Evolutionary conservation across 2,113 vertebrate genomes (phyloP).

Genomic region (Ptilorrhoa leucosticta): DNA sequence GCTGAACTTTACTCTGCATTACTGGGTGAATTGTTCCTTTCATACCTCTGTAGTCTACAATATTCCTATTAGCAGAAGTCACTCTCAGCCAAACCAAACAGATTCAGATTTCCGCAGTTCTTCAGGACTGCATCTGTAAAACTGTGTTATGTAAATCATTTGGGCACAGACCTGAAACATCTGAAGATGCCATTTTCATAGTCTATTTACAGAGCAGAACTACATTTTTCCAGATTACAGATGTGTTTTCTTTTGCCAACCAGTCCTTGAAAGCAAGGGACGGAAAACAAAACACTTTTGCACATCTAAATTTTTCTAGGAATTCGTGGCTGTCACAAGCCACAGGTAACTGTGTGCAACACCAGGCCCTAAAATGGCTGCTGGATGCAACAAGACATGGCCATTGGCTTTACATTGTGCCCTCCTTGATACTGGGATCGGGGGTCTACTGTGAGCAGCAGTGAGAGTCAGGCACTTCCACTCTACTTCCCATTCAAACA

Average conservation of each 20-base stretch:
- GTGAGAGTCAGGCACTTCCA: not conserved
- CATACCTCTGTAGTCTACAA: not conserved
- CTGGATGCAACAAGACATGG: not conserved
- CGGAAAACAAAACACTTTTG: not conserved
- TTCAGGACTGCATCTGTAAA: not conserved
- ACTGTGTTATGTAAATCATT: not conserved
- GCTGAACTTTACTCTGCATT: not conserved
- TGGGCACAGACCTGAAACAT: not conserved
- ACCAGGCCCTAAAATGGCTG: not conserved
- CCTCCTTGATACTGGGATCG: accelerated
- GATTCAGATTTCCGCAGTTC: not conserved
- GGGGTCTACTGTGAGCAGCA: not conserved
- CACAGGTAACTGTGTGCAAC: not conserved
- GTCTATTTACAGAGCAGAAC: conserved; percentile 40
- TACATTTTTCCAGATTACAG: conserved; percentile 22
- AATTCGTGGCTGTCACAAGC: not conserved
- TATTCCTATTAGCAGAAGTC: not conserved
- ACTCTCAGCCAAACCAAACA: not conserved
- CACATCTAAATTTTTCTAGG: not conserved
- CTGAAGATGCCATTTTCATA: conserved; percentile 4
- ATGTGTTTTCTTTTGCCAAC: conserved; percentile 30
- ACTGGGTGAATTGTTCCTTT: not conserved
- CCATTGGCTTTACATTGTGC: not conserved
- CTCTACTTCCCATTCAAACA: not conserved
- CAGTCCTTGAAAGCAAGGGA: not conserved